These are phyloP conservation scores for Puntigrus tetrazona DNA, from an alignment of 2,113 vertebrate species.

Conservation along the genomic window DNA sequence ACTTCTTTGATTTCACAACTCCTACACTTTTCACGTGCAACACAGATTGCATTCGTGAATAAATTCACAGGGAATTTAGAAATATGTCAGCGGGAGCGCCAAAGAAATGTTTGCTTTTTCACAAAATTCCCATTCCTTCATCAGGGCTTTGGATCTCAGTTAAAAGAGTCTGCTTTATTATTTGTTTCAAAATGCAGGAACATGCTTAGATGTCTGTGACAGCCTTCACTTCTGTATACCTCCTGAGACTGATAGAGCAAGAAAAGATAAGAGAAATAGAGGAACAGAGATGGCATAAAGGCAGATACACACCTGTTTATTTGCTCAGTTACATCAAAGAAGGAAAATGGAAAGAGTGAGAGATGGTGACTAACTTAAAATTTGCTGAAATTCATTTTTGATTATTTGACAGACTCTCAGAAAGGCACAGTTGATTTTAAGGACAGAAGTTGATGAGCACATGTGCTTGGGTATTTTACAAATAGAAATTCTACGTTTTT, in stretches of 20 bases:
- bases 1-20: constrained; percentile 39
- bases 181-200: constrained; percentile 50
- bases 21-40: constrained; percentile 21
- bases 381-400: neutral
- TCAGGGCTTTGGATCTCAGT: constrained; percentile 37
- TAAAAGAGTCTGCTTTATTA: constrained; percentile 53
- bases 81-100: constrained; percentile 9
- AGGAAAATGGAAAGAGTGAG: constrained; percentile 36
- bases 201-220: constrained; percentile 43
- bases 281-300: constrained; percentile 15
- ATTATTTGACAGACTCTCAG: neutral
- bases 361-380: constrained; percentile 15
- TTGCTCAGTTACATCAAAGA: constrained; percentile 38
- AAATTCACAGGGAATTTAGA: constrained; percentile 43
- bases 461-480: neutral
- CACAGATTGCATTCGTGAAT: constrained; percentile 22
- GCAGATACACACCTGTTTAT: constrained; percentile 45
- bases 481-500: too few relatives aligned
- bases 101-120: constrained; percentile 38
- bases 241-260: constrained; percentile 25
- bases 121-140: constrained; percentile 35
- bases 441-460: neutral
- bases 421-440: constrained; percentile 5
- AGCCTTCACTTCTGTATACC: constrained; percentile 27
- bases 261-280: constrained; percentile 20